Evolutionary conservation across 2,888 invertebrate genomes (phyloP).

Genomic region (Acrobasis suavella): DNA sequence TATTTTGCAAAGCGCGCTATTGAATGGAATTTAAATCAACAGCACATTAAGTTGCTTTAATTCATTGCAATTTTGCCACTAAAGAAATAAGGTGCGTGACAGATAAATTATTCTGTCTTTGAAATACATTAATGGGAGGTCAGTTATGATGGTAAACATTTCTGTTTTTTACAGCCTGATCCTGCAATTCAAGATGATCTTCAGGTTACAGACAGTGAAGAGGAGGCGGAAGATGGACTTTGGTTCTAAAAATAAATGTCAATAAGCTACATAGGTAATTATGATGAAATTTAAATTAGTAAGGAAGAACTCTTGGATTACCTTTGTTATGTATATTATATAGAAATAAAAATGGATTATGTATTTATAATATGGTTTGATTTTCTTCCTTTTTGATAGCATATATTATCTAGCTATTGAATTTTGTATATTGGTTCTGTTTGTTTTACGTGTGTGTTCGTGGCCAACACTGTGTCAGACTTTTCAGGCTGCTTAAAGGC

Average conservation of each 20-base stretch:
- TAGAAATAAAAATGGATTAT: not conserved
- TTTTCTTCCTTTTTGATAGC: not conserved
- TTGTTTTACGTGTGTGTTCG: too few species aligned
- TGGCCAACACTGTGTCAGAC: too few species aligned
- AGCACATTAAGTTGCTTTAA: too few species aligned
- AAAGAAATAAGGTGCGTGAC: too few species aligned
- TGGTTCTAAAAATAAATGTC: constrained; percentile 63
- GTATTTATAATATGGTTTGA: not conserved
- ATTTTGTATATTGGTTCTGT: too few species aligned
- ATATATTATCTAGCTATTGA: too few species aligned
- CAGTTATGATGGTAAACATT: not conserved
- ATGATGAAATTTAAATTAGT: not conserved
- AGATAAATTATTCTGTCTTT: too few species aligned
- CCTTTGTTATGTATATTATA: constrained; percentile 8
- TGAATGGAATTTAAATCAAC: too few species aligned
- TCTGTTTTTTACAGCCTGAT: constrained; percentile 59
- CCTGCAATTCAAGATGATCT: constrained; percentile 78
- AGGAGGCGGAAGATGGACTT: constrained; percentile 75
- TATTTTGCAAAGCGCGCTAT: too few species aligned
- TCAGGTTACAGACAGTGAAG: constrained; percentile 79
- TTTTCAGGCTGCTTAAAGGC: too few species aligned
- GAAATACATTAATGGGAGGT: too few species aligned
- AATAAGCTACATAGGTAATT: constrained; percentile 9
- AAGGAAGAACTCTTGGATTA: not conserved
- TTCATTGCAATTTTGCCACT: too few species aligned